Base-by-base conservation (phyloP, 2,888 invertebrate genomes). In the Hyles lineata region DNA sequence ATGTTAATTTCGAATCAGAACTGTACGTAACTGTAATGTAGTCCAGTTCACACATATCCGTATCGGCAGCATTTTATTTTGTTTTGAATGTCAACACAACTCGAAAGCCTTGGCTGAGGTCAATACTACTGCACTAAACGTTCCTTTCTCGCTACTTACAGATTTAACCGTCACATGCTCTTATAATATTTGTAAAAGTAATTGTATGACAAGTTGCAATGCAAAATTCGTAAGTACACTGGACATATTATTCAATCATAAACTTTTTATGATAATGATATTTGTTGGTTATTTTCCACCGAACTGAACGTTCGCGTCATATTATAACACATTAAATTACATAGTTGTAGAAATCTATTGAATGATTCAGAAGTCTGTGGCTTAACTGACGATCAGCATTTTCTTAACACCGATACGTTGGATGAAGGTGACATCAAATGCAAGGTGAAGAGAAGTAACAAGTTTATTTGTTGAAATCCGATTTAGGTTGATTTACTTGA, bases 31-130 rank as follows among this genome's bases (percentile, higher is more conserved):
- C 72, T 25, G 72, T 72, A 72, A 58, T 58, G 72, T 19, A 72
- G 55, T 72, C 67, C 62, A 72, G 75, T 76, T 74, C 75, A 75
- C 67, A 72, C 35, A 63, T 81, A 89, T 89, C 87, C 88, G 87
- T 86, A 88, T 89, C 72, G 82, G 75, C 76, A 78, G 75, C 76
- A 78, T 82, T 82, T 80, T 83, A 81, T 86, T 67, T 79, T 85
- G 85, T 86, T 67, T 79, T 85, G 85, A 90, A 89, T 89, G 89
- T 86, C 88, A 89, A 76, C 78, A 72, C 73, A 60, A 85, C 84
- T 83, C 76, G 86, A 80, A 83, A 85, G 79, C 91, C 91, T 91
- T 91, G 91, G 78, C 70, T 32, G 79, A 86, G 90, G 90, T 90
- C 87, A 88, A 81, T 85, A 82, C 78, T 85, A 83, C 81, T 77